phyloP scores from a whole-genome alignment of 1,140 invertebrate species.

The Amyelois transitella region DNA sequence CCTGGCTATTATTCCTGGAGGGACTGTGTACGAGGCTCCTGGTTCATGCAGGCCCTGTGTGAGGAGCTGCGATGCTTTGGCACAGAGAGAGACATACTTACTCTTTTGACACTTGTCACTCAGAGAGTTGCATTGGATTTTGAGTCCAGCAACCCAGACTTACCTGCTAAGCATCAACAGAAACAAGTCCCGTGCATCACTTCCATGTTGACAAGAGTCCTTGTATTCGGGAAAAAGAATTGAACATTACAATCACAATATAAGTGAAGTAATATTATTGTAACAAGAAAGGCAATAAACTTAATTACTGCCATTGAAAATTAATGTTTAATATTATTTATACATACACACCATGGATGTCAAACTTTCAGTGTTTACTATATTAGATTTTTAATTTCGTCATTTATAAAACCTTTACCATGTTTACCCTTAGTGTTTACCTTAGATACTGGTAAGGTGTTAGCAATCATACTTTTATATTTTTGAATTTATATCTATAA shows the following conservation, averaged over 20 bases:
- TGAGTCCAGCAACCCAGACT: constrained; percentile 91
- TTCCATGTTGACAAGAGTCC: constrained; percentile 91
- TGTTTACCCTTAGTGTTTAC: no score
- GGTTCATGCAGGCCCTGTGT: constrained; percentile 96
- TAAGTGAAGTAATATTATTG: not conserved
- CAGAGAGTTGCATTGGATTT: constrained; percentile 91
- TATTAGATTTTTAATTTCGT: not conserved
- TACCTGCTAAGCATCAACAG: constrained; percentile 89
- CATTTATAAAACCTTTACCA: no score
- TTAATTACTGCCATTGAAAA: not conserved
- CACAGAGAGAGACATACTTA: constrained; percentile 86
- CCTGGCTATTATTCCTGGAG: constrained; percentile 96
- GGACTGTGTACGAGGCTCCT: constrained; percentile 93
- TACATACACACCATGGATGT: not conserved
- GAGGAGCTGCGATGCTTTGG: constrained; percentile 83
- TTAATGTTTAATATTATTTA: no score
- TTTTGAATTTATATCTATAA: no score
- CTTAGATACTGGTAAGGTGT: no score
- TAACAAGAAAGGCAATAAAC: not conserved
- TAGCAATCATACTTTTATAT: no score
- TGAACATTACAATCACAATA: constrained; percentile 19
- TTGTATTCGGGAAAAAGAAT: constrained; percentile 78
- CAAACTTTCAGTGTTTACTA: not conserved
- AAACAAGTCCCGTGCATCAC: constrained; percentile 97
- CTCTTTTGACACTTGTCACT: constrained; percentile 91